Evolutionary conservation across 2,797 vertebrate species (phyloP), one percentile per base, ranked within the genome.

Genomic region (Dryobates pubescens): DNA sequence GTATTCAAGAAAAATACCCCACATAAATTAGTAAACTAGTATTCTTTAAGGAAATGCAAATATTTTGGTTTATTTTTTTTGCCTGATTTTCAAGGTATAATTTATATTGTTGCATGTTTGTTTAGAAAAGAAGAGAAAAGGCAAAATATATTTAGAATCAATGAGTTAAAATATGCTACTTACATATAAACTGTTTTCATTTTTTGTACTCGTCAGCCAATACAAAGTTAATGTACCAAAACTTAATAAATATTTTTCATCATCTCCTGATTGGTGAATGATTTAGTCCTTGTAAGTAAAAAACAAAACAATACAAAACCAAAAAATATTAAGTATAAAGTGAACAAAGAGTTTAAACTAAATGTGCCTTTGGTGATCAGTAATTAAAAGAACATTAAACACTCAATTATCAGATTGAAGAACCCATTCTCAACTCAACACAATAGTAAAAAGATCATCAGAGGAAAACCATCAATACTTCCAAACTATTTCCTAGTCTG

Each of bases 171-270:
- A 73, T 29, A 72, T 85, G 9, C 3, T 45, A 54, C 7, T 82
- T 58, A 3, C 5, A 23, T 11, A 30, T 15, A 38, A 80, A 56
- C 0, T 8, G 6, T 2, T 61, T 61, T 19, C 6, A 1, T 7
- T 59, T 58, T 24, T 45, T 47, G 41, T 12, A 71, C 3, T 61
- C 11, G 70, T 59, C 38, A 73, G 5, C 8, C 26, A 74, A 53
- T 34, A 18, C 2, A 78, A 74, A 41, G 6, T 12, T 7, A 4
- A 7, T 56, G 9, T 13, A 32, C 3, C 3, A 17, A 43, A 43
- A 43, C 5, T 43, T 43, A 43, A 43, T 16, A 56, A 45, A 62
- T n/a, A 53, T 27, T 72, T 61, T 65, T 38, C 34, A 6, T 74
- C 88, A 6, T n/a, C 3, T 71, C 20, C 54, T 43, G 9, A 71